A percentile compares a stretch with the other conserved stretches of the same genome.
Evolutionary conservation across 1,140 invertebrate species (phyloP).

Genomic region (Pinna nobilis): DNA sequence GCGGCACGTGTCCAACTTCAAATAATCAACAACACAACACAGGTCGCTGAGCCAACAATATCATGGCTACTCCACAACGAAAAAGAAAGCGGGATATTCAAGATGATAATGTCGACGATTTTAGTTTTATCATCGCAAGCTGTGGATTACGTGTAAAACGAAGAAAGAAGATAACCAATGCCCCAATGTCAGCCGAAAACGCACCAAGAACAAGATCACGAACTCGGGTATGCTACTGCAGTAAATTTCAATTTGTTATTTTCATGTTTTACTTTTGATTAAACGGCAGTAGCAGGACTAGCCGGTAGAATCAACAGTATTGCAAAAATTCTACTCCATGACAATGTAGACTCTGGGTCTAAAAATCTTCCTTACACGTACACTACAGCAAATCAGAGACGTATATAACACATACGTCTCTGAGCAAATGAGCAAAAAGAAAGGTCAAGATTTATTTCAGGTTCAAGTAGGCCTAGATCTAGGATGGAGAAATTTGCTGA

Average conservation of each 20-base stretch:
- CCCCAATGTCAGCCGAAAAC: not conserved
- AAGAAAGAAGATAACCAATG: slow-evolving; percentile 15
- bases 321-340: too few species aligned
- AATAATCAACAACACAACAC: slow-evolving; percentile 3
- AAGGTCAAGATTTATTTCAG: too few species aligned
- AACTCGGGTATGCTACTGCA: not conserved
- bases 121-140: slow-evolving; percentile 24
- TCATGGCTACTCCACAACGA: slow-evolving; percentile 34
- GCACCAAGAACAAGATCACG: slow-evolving; percentile 2
- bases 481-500: too few species aligned
- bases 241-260: not conserved
- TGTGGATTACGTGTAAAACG: slow-evolving; percentile 28
- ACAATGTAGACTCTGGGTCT: too few species aligned
- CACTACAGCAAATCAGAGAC: too few species aligned
- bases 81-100: slow-evolving; percentile 56
- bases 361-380: too few species aligned
- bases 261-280: not conserved
- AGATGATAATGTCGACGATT: slow-evolving; percentile 35
- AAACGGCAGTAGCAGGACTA: too few species aligned
- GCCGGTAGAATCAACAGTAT: too few species aligned
- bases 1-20: slow-evolving; percentile 10
- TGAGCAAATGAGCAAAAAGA: too few species aligned
- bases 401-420: too few species aligned
- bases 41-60: slow-evolving; percentile 20
- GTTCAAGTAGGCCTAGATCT: too few species aligned